Conservation (phyloP, 2,113 vertebrate species). For the Campylomormyrus numenius region DNA sequence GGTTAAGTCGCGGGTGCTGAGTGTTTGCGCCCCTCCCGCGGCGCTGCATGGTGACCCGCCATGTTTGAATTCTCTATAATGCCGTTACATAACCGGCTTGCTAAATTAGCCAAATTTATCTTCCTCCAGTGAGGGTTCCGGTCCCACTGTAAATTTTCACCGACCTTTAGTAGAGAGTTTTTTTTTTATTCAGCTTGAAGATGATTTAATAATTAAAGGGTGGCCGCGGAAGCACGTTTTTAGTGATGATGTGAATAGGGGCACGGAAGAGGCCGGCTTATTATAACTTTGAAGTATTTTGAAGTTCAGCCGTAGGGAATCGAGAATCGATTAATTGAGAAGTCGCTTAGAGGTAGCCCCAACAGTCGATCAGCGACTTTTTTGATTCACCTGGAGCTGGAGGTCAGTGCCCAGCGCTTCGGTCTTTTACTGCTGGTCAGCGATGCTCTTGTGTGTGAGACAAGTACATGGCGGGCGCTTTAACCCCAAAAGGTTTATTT, state of each 20-base stretch:
- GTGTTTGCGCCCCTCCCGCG: background rate
- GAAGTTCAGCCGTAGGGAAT: background rate
- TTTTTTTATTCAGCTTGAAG: background rate
- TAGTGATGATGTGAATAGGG: background rate
- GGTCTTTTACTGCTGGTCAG: background rate
- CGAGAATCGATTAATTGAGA: background rate
- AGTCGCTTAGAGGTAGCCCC: background rate
- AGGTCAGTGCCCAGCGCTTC: background rate
- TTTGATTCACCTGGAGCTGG: background rate
- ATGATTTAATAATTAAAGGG: background rate
- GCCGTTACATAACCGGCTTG: background rate
- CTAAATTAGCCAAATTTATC: background rate
- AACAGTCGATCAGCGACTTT: background rate
- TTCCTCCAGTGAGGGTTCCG: background rate
- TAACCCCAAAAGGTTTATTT: background rate
- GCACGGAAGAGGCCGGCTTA: background rate
- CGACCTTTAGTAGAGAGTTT: background rate
- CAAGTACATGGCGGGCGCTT: background rate
- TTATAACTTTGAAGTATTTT: background rate
- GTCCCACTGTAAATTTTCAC: background rate
- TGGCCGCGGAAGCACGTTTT: background rate
- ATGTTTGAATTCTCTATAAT: background rate
- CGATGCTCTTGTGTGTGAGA: background rate
- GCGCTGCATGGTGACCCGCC: background rate
- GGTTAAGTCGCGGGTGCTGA: background rate